Base-by-base conservation (phyloP, 2,797 vertebrate species). In the Paguma larvata region DNA sequence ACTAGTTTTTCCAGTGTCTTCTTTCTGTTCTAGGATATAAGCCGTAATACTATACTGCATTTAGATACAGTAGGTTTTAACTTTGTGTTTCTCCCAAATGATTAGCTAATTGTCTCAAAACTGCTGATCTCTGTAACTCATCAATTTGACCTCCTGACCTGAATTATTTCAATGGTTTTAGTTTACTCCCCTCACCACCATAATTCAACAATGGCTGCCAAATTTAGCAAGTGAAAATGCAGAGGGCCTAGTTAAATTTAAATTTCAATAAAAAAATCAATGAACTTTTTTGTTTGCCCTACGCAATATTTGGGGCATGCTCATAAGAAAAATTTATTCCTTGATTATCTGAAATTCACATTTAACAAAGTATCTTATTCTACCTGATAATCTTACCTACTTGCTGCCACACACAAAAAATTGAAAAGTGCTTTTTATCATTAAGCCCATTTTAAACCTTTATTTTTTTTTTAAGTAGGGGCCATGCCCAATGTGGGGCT, bases 1-100 rank as follows among this genome's bases (percentile, higher is more conserved):
- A 96, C 72, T 15, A 89, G 44, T 72, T 96, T 85, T 95, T 70
- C 48, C 85, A 91, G 3, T 83, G 25, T 44, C n/a, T 75, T 93
- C 48, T 38, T 90, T 89, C 34, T 84, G 6, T 79, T 84, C 79
- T 23, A 94, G 5, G 32, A 89, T 59, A 62, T 46, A 93, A 82
- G 32, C 21, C 18, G 77, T 25, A 92, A 91, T 78, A 84, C 25
- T 18, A 90, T 7, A 78, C 10, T 72, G 13, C 23, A 91, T 79
- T 83, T 73, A 59, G 34, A 56, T 46, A 13, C 68, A 30, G 53
- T 9, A 72, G 48, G 34, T 91, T 80, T 94, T 82, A 72, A 82
- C 14, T 72, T 53, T 53, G n/a, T 48, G 80, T 73, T 79, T 78
- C 14, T 16, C 25, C 78, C 41, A 91, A 85, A 77, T 32, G 27